Evolutionary conservation across 2,888 invertebrate species (phyloP), one percentile per base, ranked within the genome.

Genomic region (Clunio marinus): DNA sequence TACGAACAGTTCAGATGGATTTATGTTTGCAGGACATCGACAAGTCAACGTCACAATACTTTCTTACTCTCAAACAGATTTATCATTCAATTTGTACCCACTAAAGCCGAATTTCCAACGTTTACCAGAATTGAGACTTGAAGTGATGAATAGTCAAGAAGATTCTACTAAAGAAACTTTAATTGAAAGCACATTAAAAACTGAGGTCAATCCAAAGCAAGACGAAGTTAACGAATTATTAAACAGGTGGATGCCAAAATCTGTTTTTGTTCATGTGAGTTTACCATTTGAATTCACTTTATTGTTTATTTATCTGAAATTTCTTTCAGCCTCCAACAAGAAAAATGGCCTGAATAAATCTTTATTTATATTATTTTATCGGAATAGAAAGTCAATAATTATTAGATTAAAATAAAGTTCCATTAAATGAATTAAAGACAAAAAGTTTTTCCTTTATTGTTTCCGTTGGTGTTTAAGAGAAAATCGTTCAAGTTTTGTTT

Each of bases 1-100:
- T 13, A 45, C 46, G 17, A 76, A 75, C 65, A 78, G 75, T 69
- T 73, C 77, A 28, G 95, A 96, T 77, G 90, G 89, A 45, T 96
- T 96, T 77, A 95, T 96, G 89, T 96, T 93, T 80, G 88, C 96
- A 70, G 96, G 96, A 1, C 93, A 94, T 75, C 95, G 93, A 80
- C 92, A 94, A 83, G 88, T 89, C 69, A 79, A 78, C 70, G 74
- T 79, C 65, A 78, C 79, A 10, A 76, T 79, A 57, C 78, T 77
- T 74, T 75, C 78, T 5, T 75, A 75, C 70, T 75, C 77, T 63
- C 76, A 77, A 70, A 77, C 76, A 70, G 76, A 77, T 68, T 71
- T 79, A 57, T 74, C 77, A 13, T 78, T 77, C 71, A 79, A 78
- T 72, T 72, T 79, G 17, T 79, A 78, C 73, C 78, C 78, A 1